Conservation (phyloP, 2,797 vertebrate genomes). For the Phoxinus dragarum region DNA sequence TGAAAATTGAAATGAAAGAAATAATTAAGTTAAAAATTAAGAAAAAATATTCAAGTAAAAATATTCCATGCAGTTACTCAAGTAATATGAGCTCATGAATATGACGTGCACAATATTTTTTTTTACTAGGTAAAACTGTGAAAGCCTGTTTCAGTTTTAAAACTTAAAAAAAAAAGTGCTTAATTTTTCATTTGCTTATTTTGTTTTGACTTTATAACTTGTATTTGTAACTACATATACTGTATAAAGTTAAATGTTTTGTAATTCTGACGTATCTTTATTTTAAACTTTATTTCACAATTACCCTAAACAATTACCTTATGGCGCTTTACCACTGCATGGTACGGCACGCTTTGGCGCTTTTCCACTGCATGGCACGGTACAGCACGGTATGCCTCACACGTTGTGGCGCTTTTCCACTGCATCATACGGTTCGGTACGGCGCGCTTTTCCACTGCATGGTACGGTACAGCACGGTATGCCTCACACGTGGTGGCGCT, state of each 20-base stretch:
- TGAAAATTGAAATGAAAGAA: neutral
- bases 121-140: neutral
- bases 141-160: neutral
- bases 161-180: neutral
- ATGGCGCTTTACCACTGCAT: too few species aligned
- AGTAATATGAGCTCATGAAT: conserved; percentile 1
- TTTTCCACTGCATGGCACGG: too few species aligned
- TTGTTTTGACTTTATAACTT: neutral
- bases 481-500: too few species aligned
- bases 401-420: too few species aligned
- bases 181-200: neutral
- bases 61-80: neutral
- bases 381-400: too few species aligned
- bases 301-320: neutral
- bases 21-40: neutral
- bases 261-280: neutral
- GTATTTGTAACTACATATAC: neutral
- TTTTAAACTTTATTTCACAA: neutral
- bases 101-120: neutral
- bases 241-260: neutral
- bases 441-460: too few species aligned
- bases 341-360: too few species aligned
- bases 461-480: too few species aligned
- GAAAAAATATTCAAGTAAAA: neutral
- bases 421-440: too few species aligned